Conservation (phyloP, 1,140 invertebrate genomes). For the Drosophila oshimai region DNA sequence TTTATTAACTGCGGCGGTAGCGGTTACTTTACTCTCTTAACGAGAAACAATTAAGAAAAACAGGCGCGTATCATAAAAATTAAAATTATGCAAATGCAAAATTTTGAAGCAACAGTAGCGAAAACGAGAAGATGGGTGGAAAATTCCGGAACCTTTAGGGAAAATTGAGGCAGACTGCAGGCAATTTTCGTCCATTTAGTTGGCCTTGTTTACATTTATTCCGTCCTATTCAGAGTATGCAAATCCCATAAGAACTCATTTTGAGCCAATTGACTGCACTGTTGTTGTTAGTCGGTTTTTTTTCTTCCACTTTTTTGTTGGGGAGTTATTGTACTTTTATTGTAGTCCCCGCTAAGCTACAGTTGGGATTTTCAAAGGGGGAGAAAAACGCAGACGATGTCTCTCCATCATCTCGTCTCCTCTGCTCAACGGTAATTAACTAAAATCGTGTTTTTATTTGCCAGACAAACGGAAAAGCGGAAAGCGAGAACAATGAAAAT, state of each 20-base stretch:
- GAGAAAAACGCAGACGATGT: constrained; percentile 22
- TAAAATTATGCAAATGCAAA: constrained; percentile 73
- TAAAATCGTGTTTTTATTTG: constrained; percentile 54
- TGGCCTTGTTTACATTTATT: constrained; percentile 63
- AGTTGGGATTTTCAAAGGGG: constrained; percentile 51
- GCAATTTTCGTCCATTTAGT: constrained; percentile 20
- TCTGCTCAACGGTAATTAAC: constrained; percentile 58
- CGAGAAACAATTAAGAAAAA: constrained; percentile 73
- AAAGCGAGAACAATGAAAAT: constrained; percentile 44
- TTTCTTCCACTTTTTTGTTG: background rate
- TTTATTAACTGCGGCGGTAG: constrained; percentile 46
- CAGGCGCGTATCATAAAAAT: constrained; percentile 66
- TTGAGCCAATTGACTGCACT: constrained; percentile 74
- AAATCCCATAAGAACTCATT: constrained; percentile 80
- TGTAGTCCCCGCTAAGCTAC: constrained; percentile 10
- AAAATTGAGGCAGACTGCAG: constrained; percentile 38
- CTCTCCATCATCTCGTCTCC: constrained; percentile 8
- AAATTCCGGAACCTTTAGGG: constrained; percentile 7
- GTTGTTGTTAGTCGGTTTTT: constrained; percentile 39
- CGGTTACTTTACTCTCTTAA: constrained; percentile 40
- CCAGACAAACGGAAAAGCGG: constrained; percentile 25
- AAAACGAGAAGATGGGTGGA: constrained; percentile 32
- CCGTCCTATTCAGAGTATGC: constrained; percentile 71
- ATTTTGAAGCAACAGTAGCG: constrained; percentile 42
- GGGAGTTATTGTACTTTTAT: constrained; percentile 7